Evolutionary conservation across 2,888 invertebrate genomes (phyloP).

Genomic region (Psococerastis gibbosa): DNA sequence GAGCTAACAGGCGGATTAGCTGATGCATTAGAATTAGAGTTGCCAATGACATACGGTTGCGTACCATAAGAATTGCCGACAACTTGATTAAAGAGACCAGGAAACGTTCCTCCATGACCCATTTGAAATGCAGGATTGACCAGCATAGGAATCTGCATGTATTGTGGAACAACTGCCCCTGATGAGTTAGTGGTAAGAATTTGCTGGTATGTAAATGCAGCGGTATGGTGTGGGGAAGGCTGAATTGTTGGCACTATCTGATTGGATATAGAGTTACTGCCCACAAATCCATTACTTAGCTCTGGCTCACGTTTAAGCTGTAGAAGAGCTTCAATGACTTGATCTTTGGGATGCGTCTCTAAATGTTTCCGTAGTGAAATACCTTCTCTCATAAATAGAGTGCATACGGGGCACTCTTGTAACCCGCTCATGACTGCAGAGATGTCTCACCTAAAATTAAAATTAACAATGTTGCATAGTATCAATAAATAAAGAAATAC

Average conservation of each 20-base stretch:
- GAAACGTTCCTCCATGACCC: too few species aligned
- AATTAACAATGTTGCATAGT: too few species aligned
- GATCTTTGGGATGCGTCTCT: constrained; percentile 73
- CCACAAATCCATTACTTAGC: background rate
- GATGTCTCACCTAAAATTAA: too few species aligned
- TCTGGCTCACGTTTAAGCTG: constrained; percentile 11
- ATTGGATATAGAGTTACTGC: background rate
- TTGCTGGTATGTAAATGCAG: constrained; percentile 12
- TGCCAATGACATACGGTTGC: too few species aligned
- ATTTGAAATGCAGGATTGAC: too few species aligned
- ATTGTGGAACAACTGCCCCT: constrained; percentile 22
- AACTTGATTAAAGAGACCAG: too few species aligned
- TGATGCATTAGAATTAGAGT: too few species aligned
- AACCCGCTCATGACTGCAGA: background rate
- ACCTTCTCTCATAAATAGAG: constrained; percentile 61
- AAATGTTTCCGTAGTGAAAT: constrained; percentile 64
- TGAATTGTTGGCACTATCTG: constrained; percentile 15
- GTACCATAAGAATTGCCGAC: too few species aligned
- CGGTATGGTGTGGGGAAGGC: constrained; percentile 17
- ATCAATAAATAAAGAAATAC: too few species aligned
- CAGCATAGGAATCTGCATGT: too few species aligned
- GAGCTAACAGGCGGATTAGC: too few species aligned
- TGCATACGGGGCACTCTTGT: constrained; percentile 56
- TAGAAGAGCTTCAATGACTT: constrained; percentile 62
- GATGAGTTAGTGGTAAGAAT: constrained; percentile 20